Percentiles rank a stretch among this genome's conserved stretches.
Evolutionary conservation across 1,140 invertebrate genomes (phyloP).

Genomic region (Thereuonema tuberculata): DNA sequence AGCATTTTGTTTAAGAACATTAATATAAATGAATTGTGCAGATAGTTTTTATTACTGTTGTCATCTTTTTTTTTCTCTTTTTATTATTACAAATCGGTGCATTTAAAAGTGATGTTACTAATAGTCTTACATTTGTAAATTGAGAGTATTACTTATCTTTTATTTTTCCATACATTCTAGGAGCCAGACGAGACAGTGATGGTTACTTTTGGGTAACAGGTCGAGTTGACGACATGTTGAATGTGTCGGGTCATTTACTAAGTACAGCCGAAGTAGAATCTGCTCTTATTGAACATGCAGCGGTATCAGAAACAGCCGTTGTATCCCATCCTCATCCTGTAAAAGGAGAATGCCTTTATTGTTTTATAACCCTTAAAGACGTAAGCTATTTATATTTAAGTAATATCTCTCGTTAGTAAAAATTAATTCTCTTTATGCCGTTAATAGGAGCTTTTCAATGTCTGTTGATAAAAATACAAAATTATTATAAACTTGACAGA

Average conservation of each 20-base stretch:
- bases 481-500: too few relatives aligned
- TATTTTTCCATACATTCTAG: conserved; percentile 30
- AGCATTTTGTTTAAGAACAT: too few relatives aligned
- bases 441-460: background rate
- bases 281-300: conserved; percentile 64
- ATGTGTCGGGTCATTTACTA: conserved; percentile 93
- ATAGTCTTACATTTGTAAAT: too few relatives aligned
- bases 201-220: conserved; percentile 96
- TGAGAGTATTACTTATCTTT: too few relatives aligned
- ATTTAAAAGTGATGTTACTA: too few relatives aligned
- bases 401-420: too few relatives aligned
- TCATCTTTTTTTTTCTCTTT: too few relatives aligned
- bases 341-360: conserved; percentile 93
- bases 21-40: too few relatives aligned
- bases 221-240: conserved; percentile 93
- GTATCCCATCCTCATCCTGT: conserved; percentile 83
- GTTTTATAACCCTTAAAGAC: conserved; percentile 80
- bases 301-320: conserved; percentile 84
- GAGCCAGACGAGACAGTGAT: conserved; percentile 76
- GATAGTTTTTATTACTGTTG: too few relatives aligned
- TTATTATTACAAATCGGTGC: too few relatives aligned
- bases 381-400: conserved; percentile 32
- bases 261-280: conserved; percentile 90
- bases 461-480: background rate
- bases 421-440: background rate